A percentile compares a stretch with the other conserved stretches of the same genome.
phyloP scores from a whole-genome alignment of 2,888 invertebrate species.

The Zaprionus obscuricornis region DNA sequence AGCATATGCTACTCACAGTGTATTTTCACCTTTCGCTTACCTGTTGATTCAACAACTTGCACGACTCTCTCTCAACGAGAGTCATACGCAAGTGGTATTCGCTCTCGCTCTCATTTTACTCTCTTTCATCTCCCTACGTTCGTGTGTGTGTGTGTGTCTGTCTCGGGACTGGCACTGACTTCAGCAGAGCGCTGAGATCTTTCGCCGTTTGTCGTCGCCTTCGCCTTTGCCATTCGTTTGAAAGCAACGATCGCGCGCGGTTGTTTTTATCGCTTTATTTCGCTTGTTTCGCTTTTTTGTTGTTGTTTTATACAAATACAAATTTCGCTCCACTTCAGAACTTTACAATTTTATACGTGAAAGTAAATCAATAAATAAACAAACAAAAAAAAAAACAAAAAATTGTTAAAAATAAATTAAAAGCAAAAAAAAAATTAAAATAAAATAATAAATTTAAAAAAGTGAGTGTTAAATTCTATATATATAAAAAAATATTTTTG shows the following conservation, averaged over 20 bases:
- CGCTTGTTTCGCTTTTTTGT: no score
- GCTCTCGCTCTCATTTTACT: background rate
- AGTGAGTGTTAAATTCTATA: conserved; percentile 22
- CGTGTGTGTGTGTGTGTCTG: conserved; percentile 8
- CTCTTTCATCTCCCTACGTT: background rate
- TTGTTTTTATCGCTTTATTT: conserved; percentile 36
- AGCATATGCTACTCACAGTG: background rate
- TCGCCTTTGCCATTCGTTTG: conserved; percentile 62
- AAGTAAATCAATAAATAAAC: background rate
- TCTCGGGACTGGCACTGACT: conserved; percentile 50
- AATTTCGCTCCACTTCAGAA: conserved; percentile 30
- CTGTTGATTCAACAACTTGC: conserved; percentile 58
- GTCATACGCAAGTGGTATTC: conserved; percentile 21
- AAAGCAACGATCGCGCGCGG: conserved; percentile 77
- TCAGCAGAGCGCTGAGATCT: conserved; percentile 44
- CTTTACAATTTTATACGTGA: conserved; percentile 18
- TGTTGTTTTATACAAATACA: conserved; percentile 4
- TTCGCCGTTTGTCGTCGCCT: conserved; percentile 49
- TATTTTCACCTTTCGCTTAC: conserved; percentile 66
- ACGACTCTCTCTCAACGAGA: conserved; percentile 18
- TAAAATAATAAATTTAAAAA: no score
- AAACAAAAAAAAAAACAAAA: background rate
- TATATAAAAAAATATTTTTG: background rate
- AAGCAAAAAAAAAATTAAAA: background rate
- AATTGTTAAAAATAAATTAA: no score